A percentile compares a stretch with the other conserved stretches of the same genome.
phyloP scores from a whole-genome alignment of 92 coral and sea anemone species.

The Actinostola sp. region DNA sequence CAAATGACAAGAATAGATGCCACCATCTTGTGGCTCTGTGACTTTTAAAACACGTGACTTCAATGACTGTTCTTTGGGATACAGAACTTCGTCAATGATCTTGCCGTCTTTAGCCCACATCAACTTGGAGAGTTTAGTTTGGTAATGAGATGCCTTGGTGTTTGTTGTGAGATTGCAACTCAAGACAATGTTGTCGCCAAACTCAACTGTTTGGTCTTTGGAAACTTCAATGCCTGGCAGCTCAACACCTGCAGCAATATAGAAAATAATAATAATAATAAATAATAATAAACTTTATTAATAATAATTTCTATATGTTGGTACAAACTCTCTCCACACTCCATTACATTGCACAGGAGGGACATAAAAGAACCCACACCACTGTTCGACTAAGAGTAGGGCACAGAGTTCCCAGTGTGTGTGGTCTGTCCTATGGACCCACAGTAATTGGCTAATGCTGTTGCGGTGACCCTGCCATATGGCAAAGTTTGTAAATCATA shows the following conservation, averaged over 20 bases:
- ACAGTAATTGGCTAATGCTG: too few species aligned
- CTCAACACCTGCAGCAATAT: conserved; percentile 40
- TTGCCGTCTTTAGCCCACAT: conserved; percentile 23
- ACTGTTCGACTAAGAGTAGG: too few species aligned
- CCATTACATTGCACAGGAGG: too few species aligned
- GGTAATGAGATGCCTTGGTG: neutral
- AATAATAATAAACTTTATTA: too few species aligned
- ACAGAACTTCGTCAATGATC: conserved; percentile 23
- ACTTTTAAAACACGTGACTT: conserved; percentile 13
- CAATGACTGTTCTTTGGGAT: conserved; percentile 28
- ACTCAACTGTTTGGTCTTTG: conserved; percentile 34
- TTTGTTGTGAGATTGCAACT: conserved; percentile 45
- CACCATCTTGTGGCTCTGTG: conserved; percentile 19
- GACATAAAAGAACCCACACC: too few species aligned
- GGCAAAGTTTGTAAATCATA: too few species aligned
- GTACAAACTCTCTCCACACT: too few species aligned
- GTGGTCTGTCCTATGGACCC: too few species aligned
- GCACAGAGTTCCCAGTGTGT: too few species aligned
- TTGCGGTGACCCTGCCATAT: too few species aligned
- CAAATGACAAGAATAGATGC: conserved; percentile 31
- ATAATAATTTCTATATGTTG: too few species aligned
- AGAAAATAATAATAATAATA: neutral
- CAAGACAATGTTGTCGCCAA: conserved; percentile 37
- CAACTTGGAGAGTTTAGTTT: conserved; percentile 15
- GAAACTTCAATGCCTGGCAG: conserved; percentile 47